Evolutionary conservation across 2,888 invertebrate genomes (phyloP).

Genomic region (Thymelicus acteon): DNA sequence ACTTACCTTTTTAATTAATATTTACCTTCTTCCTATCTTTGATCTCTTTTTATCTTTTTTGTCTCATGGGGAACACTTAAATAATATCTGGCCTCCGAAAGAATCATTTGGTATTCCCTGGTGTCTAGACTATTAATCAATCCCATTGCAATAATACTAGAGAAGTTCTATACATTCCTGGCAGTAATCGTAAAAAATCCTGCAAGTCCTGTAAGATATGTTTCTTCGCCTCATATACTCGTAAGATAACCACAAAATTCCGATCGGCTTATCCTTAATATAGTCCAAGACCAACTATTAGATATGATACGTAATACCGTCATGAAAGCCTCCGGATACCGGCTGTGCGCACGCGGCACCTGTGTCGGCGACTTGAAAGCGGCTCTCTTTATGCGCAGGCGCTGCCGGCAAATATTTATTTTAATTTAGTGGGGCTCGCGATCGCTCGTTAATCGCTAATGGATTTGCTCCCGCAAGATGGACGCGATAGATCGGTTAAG

Average conservation of each 20-base stretch:
- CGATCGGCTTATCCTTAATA: slow-evolving; percentile 13
- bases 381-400: slow-evolving; percentile 67
- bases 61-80: too few relatives aligned
- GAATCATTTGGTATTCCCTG: too few relatives aligned
- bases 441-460: slow-evolving; percentile 82
- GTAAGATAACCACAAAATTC: neutral
- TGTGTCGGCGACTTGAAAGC: slow-evolving; percentile 81
- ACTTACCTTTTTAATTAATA: too few relatives aligned
- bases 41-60: too few relatives aligned
- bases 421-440: slow-evolving; percentile 80
- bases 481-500: slow-evolving; percentile 49
- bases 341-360: slow-evolving; percentile 64
- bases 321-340: slow-evolving; percentile 27
- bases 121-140: too few relatives aligned
- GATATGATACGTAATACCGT: slow-evolving; percentile 36
- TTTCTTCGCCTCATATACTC: too few relatives aligned
- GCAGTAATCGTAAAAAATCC: too few relatives aligned
- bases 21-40: too few relatives aligned
- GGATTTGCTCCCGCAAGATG: slow-evolving; percentile 67
- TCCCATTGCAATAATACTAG: too few relatives aligned
- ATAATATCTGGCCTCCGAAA: too few relatives aligned
- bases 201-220: too few relatives aligned
- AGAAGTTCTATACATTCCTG: too few relatives aligned
- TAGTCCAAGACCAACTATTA: neutral
- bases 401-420: slow-evolving; percentile 83